A percentile compares a stretch with the other conserved stretches of the same genome.
phyloP scores from a whole-genome alignment of 92 coral and sea anemone species.

The Desmophyllum pertusum region DNA sequence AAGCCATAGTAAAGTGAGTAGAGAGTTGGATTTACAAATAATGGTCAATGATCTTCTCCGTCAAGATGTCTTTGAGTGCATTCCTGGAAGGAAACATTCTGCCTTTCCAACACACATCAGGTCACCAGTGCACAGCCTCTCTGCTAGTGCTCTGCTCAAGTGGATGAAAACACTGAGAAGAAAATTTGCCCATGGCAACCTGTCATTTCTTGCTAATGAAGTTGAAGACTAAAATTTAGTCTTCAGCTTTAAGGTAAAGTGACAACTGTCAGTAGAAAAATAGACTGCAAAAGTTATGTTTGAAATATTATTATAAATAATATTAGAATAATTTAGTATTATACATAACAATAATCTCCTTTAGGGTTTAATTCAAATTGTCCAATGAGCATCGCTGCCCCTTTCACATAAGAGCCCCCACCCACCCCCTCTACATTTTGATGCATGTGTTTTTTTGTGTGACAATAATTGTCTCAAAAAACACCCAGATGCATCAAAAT shows the following conservation, averaged over 20 bases:
- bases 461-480: no score
- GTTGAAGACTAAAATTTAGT: conserved; percentile 2
- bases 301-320: no score
- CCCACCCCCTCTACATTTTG: no score
- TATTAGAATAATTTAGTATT: no score
- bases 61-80: conserved; percentile 33
- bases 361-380: no score
- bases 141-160: conserved; percentile 35
- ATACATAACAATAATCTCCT: no score
- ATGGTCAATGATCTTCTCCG: conserved; percentile 52
- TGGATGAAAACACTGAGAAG: conserved; percentile 56
- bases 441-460: no score
- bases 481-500: no score
- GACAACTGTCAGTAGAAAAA: not conserved
- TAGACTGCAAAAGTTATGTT: not conserved
- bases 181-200: conserved; percentile 47
- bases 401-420: no score
- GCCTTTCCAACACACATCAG: conserved; percentile 56
- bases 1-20: conserved; percentile 38
- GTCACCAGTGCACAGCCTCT: conserved; percentile 47
- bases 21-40: conserved; percentile 35
- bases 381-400: no score
- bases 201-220: conserved; percentile 28
- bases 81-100: conserved; percentile 48
- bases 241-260: not conserved